Percentiles rank a stretch among this genome's conserved stretches.
Evolutionary conservation across 2,113 vertebrate genomes (phyloP).

Genomic region (Microtus pennsylvanicus): DNA sequence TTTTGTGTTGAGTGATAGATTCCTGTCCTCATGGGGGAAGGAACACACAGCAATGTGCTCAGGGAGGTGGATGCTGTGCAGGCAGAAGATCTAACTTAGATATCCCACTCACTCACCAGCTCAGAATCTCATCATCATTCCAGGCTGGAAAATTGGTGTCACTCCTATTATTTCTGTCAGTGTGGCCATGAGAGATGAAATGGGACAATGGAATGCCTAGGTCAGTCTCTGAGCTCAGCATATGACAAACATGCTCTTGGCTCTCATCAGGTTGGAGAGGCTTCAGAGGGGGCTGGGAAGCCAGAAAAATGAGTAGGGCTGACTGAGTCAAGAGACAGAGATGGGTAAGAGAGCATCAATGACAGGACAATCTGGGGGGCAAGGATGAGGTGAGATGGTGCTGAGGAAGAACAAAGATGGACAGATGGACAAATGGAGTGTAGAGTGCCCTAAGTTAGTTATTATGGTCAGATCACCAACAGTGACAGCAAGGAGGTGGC

Average conservation of each 20-base stretch:
- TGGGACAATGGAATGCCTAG: background rate
- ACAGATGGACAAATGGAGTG: background rate
- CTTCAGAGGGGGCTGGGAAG: background rate
- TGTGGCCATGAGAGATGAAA: background rate
- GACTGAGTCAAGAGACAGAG: background rate
- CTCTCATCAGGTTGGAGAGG: background rate
- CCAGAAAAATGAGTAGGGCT: background rate
- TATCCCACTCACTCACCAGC: background rate
- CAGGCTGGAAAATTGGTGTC: background rate
- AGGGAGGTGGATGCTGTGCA: background rate
- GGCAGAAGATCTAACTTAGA: background rate
- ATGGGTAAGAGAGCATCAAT: background rate
- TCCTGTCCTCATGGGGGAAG: background rate
- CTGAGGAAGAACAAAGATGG: background rate
- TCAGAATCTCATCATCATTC: background rate
- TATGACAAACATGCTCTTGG: rapidly evolving
- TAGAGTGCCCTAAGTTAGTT: rapidly evolving
- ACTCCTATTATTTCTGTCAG: background rate
- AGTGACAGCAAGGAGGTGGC: background rate
- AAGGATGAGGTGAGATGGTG: background rate
- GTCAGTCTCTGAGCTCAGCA: background rate
- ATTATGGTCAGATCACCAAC: background rate
- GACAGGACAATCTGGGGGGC: background rate
- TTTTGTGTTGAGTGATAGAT: no score
- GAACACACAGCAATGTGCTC: rapidly evolving